phyloP scores from a whole-genome alignment of 2,113 vertebrate genomes.

The Crotalus tigris region DNA sequence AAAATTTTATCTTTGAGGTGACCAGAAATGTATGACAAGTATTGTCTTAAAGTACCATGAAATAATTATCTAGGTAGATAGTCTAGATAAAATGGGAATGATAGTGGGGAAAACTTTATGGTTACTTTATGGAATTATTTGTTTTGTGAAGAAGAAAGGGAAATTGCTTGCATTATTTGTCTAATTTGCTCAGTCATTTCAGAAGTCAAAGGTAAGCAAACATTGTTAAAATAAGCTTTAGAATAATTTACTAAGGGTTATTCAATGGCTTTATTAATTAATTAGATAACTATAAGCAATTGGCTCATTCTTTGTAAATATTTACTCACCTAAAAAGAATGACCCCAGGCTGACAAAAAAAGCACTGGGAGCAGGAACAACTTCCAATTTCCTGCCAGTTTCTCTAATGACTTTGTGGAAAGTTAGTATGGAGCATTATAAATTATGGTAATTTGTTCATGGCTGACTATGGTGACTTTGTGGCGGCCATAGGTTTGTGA shows the following conservation, averaged over 20 bases:
- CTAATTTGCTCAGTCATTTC: neutral
- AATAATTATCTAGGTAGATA: constrained; percentile 29
- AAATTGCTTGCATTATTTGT: neutral
- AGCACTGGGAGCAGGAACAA: neutral
- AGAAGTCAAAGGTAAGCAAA: neutral
- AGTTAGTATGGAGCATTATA: neutral
- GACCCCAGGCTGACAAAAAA: neutral
- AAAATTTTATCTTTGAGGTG: constrained; percentile 27
- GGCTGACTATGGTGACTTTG: neutral
- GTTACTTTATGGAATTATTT: neutral
- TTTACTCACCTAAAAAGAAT: neutral
- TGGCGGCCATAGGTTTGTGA: neutral
- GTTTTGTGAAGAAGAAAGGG: neutral
- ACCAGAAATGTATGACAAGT: constrained; percentile 20
- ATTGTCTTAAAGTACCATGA: neutral
- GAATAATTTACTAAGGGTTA: constrained; percentile 19
- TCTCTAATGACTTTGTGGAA: neutral
- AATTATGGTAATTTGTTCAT: neutral
- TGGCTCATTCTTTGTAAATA: neutral
- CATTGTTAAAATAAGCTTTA: neutral
- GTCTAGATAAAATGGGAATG: constrained; percentile 34
- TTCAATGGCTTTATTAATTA: neutral
- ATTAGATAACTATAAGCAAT: neutral
- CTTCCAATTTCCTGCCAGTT: neutral
- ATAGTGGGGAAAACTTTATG: neutral